Conservation (phyloP, 2,113 vertebrate genomes). For the Montifringilla adamsi region DNA sequence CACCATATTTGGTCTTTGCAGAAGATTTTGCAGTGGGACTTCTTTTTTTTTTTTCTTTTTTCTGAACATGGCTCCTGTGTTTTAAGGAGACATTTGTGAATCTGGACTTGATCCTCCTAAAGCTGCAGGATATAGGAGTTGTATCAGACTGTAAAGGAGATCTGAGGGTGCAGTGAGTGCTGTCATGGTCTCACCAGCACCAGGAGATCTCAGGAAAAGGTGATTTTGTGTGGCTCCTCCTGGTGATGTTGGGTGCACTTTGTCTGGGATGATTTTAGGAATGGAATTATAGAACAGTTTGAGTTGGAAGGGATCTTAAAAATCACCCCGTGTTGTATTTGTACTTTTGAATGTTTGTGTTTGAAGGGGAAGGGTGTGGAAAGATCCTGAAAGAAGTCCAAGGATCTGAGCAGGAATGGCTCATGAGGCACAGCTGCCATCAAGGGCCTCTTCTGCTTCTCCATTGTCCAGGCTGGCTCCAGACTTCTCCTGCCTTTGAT, state of each 20-base stretch:
- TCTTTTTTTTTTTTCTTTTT: too few relatives aligned
- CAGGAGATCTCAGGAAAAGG: neutral
- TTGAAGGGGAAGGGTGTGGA: neutral
- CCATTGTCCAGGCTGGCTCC: neutral
- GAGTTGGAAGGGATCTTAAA: neutral
- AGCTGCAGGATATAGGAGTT: neutral
- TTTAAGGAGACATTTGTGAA: neutral
- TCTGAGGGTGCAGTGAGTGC: neutral
- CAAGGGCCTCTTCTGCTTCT: neutral
- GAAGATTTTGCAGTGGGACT: neutral
- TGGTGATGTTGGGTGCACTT: neutral
- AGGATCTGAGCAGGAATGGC: neutral
- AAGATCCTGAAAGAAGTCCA: neutral
- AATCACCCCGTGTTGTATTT: neutral
- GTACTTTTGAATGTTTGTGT: neutral
- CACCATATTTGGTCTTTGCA: neutral
- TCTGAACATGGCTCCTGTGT: rapidly evolving
- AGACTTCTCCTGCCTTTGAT: neutral
- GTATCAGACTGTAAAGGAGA: neutral
- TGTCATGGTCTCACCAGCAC: neutral
- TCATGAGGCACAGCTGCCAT: neutral
- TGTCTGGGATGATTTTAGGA: neutral
- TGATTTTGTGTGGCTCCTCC: neutral
- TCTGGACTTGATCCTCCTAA: neutral
- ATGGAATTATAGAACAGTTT: neutral